Conservation (phyloP, 2,888 invertebrate species). For the Stenurella melanura region DNA sequence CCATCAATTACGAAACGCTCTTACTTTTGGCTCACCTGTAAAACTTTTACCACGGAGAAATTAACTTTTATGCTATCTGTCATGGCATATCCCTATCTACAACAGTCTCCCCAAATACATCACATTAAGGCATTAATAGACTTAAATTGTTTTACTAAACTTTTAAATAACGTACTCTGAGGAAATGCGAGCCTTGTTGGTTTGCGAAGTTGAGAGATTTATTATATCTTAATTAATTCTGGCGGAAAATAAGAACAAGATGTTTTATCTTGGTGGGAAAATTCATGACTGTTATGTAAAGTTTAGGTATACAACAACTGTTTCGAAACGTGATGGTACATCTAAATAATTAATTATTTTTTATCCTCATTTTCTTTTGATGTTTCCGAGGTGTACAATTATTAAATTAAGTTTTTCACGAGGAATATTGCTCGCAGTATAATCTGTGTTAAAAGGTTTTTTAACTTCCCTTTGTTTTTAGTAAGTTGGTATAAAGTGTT, state of each 20-base stretch:
- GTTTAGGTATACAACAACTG: slow-evolving; percentile 27
- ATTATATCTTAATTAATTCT: slow-evolving; percentile 40
- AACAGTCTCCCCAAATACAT: not conserved
- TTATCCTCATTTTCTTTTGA: slow-evolving; percentile 13
- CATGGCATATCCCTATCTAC: too few species aligned
- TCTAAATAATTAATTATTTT: slow-evolving; percentile 38
- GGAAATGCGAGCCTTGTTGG: slow-evolving; percentile 1
- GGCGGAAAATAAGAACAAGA: slow-evolving; percentile 38
- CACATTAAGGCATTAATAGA: not conserved
- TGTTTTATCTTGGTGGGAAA: slow-evolving; percentile 29
- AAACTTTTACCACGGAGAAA: too few species aligned
- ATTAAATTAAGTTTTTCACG: slow-evolving; percentile 14
- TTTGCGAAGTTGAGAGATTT: slow-evolving; percentile 28
- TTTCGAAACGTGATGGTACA: slow-evolving; percentile 31
- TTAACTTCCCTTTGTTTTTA: slow-evolving; percentile 16
- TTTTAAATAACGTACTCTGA: slow-evolving; percentile 20
- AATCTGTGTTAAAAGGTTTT: slow-evolving; percentile 19
- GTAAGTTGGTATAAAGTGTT: not conserved
- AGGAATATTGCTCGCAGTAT: slow-evolving; percentile 4
- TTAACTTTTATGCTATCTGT: too few species aligned
- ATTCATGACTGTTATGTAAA: slow-evolving; percentile 36
- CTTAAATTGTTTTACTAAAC: slow-evolving; percentile 8
- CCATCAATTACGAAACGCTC: too few species aligned
- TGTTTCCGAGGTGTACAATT: slow-evolving; percentile 15
- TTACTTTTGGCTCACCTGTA: too few species aligned